phyloP scores from a whole-genome alignment of 2,113 vertebrate genomes.

The Zosterops borbonicus region DNA sequence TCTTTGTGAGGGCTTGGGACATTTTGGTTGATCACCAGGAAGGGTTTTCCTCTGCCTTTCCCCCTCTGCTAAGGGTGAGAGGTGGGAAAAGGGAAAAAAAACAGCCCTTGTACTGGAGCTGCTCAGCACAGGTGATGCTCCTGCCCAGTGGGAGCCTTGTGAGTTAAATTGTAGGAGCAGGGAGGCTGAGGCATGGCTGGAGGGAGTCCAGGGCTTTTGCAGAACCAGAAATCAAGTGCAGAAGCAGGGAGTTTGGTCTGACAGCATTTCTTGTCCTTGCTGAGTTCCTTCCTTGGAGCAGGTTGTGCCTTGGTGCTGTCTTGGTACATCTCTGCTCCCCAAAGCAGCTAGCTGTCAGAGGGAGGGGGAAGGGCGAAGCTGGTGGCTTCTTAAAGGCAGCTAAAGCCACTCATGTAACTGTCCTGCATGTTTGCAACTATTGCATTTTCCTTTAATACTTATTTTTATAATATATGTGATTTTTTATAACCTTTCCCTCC shows the following conservation, averaged over 20 bases:
- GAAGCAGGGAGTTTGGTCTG: background rate
- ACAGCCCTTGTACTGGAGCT: background rate
- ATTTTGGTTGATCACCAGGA: background rate
- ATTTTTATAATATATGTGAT: background rate
- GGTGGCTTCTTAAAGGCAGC: background rate
- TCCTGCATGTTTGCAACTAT: background rate
- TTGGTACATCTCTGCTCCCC: background rate
- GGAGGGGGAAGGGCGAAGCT: background rate
- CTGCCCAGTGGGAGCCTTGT: background rate
- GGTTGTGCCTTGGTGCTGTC: background rate
- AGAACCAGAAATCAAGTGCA: background rate
- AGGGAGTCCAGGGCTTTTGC: background rate
- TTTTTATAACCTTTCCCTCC: background rate
- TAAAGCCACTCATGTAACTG: background rate
- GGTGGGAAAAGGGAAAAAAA: background rate
- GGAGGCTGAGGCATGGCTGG: background rate
- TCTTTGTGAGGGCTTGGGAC: background rate
- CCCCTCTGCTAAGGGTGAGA: background rate
- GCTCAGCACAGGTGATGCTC: background rate
- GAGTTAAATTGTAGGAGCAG: background rate
- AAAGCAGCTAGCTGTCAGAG: background rate
- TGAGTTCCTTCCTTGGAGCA: background rate
- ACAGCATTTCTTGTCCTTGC: background rate
- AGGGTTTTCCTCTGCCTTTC: background rate
- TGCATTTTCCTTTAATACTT: background rate